Percentiles rank a stretch among this genome's conserved stretches.
Conservation (phyloP, 2,113 vertebrate species). For the Sinocyclocheilus grahami region DNA sequence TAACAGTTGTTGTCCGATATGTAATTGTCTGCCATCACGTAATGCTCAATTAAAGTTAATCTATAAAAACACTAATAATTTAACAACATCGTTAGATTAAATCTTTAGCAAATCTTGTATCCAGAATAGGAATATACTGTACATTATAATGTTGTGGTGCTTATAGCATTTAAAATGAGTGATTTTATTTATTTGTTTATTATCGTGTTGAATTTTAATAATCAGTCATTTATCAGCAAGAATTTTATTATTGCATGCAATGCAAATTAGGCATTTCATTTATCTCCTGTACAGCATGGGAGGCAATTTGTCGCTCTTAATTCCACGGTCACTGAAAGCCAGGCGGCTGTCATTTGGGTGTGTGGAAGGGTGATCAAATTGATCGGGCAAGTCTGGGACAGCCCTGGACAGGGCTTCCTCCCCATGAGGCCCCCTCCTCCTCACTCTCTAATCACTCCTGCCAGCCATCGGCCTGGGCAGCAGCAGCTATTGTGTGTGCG, state of each 20-base stretch:
- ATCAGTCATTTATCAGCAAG: not conserved
- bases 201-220: not conserved
- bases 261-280: not conserved
- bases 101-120: not conserved
- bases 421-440: constrained; percentile 36
- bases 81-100: not conserved
- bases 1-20: not conserved
- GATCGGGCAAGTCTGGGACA: constrained; percentile 36
- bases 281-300: not conserved
- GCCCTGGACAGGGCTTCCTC: constrained; percentile 14
- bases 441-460: constrained; percentile 64
- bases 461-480: constrained; percentile 69
- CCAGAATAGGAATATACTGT: no score
- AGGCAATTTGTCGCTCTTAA: not conserved
- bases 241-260: not conserved
- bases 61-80: not conserved
- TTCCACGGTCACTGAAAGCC: not conserved
- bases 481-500: constrained; percentile 59
- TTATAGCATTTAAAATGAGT: not conserved
- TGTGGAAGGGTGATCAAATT: constrained; percentile 40
- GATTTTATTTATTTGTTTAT: no score
- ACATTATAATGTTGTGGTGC: not conserved
- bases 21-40: not conserved
- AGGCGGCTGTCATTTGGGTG: not conserved
- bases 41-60: not conserved